Percentiles rank a stretch among this genome's conserved stretches.
These are phyloP conservation scores for Hippoglossus hippoglossus DNA, from an alignment of 2,797 vertebrate genomes.

Conservation along the genomic window DNA sequence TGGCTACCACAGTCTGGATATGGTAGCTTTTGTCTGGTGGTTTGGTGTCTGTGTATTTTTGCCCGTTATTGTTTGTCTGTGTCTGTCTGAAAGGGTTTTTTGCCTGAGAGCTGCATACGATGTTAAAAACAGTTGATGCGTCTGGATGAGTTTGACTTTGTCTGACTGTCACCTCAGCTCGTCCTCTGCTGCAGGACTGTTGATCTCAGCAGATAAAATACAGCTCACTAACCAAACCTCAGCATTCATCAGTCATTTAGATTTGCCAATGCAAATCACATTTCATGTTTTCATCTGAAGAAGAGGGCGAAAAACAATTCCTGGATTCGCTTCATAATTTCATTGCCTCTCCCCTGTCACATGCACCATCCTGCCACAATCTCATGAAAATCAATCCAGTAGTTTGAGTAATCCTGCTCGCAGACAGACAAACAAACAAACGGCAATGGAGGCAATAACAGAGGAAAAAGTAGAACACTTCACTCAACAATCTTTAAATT, in stretches of 20 bases:
- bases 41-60: background rate
- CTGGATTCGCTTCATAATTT: too few species aligned
- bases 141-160: conserved; percentile 42
- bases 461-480: too few species aligned
- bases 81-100: background rate
- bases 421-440: too few species aligned
- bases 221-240: conserved; percentile 29
- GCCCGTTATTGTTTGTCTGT: background rate
- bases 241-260: background rate
- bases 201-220: conserved; percentile 34
- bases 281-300: background rate
- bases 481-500: too few species aligned
- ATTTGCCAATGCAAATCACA: too few species aligned
- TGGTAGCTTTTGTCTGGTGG: background rate
- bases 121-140: conserved; percentile 14
- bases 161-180: conserved; percentile 38
- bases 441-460: too few species aligned
- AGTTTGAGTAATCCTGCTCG: too few species aligned
- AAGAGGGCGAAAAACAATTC: background rate
- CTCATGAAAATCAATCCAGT: too few species aligned
- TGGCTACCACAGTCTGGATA: background rate
- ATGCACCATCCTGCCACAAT: too few species aligned
- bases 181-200: conserved; percentile 41
- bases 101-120: conserved; percentile 24
- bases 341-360: too few species aligned